Evolutionary conservation across 2,797 vertebrate genomes (phyloP).

Genomic region (Rhinatrema bivittatum): DNA sequence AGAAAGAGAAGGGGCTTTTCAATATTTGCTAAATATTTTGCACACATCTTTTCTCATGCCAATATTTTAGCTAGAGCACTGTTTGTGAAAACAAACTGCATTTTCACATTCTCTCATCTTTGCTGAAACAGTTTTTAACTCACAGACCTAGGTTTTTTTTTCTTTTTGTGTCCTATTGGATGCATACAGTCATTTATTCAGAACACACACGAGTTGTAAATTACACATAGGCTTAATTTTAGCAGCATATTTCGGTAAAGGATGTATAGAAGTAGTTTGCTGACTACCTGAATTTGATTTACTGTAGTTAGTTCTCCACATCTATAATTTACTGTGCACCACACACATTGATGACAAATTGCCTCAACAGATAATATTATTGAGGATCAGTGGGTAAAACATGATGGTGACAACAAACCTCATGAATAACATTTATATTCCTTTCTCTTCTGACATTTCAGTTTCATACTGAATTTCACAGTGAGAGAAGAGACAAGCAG

Average conservation of each 20-base stretch:
- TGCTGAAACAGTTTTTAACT: too few relatives aligned
- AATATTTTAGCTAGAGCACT: too few relatives aligned
- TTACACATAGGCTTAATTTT: slow-evolving; percentile 17
- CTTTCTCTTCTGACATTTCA: background rate
- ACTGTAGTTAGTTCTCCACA: background rate
- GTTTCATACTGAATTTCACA: too few relatives aligned
- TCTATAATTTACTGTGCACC: background rate
- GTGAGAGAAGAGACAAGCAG: too few relatives aligned
- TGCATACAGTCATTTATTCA: slow-evolving; percentile 34
- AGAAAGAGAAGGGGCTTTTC: too few relatives aligned
- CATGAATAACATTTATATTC: background rate
- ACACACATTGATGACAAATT: background rate
- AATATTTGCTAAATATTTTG: too few relatives aligned
- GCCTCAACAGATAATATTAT: background rate
- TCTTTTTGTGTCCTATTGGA: slow-evolving; percentile 24
- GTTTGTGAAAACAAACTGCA: too few relatives aligned
- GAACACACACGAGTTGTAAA: slow-evolving; percentile 28
- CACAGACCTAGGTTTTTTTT: too few relatives aligned
- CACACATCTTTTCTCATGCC: too few relatives aligned
- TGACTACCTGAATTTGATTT: background rate
- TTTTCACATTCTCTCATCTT: too few relatives aligned
- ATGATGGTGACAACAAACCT: fast-evolving
- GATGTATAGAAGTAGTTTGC: background rate
- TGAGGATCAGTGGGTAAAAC: background rate
- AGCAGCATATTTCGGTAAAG: background rate